Base-by-base conservation (phyloP, 2,113 vertebrate genomes). In the Python bivittatus region DNA sequence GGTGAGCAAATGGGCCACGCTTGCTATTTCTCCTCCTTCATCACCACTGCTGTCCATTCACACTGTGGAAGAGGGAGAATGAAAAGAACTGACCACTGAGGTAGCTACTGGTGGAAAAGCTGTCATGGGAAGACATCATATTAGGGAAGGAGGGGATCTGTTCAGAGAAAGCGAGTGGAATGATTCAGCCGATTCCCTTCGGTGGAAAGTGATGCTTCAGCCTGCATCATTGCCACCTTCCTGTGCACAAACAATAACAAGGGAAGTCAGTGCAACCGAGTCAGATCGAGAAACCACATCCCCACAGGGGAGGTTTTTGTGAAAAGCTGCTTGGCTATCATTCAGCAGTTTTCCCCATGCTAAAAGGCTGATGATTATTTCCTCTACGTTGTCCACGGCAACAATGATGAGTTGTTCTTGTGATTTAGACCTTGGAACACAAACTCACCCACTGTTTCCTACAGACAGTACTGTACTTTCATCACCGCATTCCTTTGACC, bases 261-360 rank as follows among this genome's bases (percentile, higher is more conserved):
- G 64, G 48, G 22, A 83, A 56, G 61, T 72, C 58, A n/a, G 25
- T 11, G 52, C 84, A 90, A 79, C 52, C 54, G 52, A 90, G 64
- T 27, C 27, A 86, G 85, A 54, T 33, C 33, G 38, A 86, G 56
- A 91, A 90, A 86, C 90, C 90, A 86, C 90, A 86, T 60, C 89
- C 68, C 79, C 27, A 38, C 8, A 17, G 23, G 38, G 72, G 79
- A 42, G 79, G 83, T 53, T 44, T 25, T 91, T 91, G 53, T 85
- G 33, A 61, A 60, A 90, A 85, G 25, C 42, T 4, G 42, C 56
- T 22, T 33, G 42, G 29, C 29, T 61, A 38, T 60, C 60, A 61
- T n/a, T 91, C 57, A 64, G 83, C 57, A 61, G 4, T 86, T 85
- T 25, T 86, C 84, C 33, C 58, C 10, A 58, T 0, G 42, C 56